Conservation (phyloP, 2,888 invertebrate species). For the Harpagoxenus sublaevis region DNA sequence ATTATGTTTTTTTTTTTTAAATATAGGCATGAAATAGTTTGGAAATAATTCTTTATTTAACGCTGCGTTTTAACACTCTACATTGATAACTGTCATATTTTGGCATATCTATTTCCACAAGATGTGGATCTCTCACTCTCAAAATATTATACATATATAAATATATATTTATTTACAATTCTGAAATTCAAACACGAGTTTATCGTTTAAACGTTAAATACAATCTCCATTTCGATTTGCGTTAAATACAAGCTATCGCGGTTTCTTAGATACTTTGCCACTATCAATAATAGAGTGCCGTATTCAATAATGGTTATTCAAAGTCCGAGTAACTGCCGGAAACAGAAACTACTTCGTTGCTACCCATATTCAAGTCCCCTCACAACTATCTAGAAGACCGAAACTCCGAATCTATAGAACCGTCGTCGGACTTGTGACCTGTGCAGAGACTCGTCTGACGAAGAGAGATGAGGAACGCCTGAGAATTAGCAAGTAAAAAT, state of each 20-base stretch:
- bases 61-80: neutral
- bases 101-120: neutral
- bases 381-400: conserved; percentile 32
- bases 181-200: neutral
- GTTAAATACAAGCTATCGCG: neutral
- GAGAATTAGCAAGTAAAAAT: conserved; percentile 41
- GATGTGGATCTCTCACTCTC: neutral
- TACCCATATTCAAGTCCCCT: conserved; percentile 23
- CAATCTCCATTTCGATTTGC: neutral
- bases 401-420: conserved; percentile 44
- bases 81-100: neutral
- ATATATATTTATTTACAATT: neutral
- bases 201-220: neutral
- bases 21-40: neutral
- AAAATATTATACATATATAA: too few species aligned
- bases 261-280: conserved; percentile 20
- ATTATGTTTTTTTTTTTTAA: neutral
- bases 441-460: conserved; percentile 16
- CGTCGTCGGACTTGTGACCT: conserved; percentile 11
- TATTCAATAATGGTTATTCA: conserved; percentile 55
- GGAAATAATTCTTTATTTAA: neutral
- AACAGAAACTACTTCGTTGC: conserved; percentile 42
- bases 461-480: neutral
- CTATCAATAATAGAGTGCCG: conserved; percentile 31
- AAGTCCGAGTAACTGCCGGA: conserved; percentile 46